Conservation (phyloP, 1,140 invertebrate genomes). For the Ostrea edulis region DNA sequence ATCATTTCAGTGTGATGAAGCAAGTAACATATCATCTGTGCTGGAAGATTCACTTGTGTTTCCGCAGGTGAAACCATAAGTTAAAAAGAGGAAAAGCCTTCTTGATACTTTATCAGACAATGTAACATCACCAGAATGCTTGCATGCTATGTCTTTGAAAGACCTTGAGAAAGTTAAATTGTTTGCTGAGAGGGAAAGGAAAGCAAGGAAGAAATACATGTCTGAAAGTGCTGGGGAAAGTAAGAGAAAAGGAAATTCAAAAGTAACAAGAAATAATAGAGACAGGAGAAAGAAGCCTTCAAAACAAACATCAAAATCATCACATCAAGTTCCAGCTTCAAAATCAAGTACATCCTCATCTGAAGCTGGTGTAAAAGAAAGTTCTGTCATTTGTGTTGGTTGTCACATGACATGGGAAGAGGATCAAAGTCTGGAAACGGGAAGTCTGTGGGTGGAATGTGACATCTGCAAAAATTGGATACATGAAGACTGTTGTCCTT, state of each 20-base stretch:
- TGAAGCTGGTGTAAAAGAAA: no score
- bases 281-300: no score
- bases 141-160: slow-evolving; percentile 43
- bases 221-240: background rate
- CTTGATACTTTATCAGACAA: slow-evolving; percentile 6
- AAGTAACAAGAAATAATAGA: no score
- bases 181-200: slow-evolving; percentile 44
- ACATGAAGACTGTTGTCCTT: no score
- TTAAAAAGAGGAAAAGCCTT: background rate
- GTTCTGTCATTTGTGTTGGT: no score
- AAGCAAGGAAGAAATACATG: slow-evolving; percentile 18
- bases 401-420: no score
- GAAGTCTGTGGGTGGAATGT: no score
- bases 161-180: slow-evolving; percentile 45
- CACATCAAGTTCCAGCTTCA: no score
- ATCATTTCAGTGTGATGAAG: background rate
- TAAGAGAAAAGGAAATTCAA: background rate
- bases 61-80: background rate
- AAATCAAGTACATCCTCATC: no score
- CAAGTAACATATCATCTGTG: background rate
- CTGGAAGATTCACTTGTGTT: background rate
- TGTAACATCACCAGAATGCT: background rate
- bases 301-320: no score
- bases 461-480: no score
- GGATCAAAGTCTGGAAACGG: no score